Evolutionary conservation across 1,140 invertebrate genomes (phyloP).

Genomic region (Orussus abietinus): DNA sequence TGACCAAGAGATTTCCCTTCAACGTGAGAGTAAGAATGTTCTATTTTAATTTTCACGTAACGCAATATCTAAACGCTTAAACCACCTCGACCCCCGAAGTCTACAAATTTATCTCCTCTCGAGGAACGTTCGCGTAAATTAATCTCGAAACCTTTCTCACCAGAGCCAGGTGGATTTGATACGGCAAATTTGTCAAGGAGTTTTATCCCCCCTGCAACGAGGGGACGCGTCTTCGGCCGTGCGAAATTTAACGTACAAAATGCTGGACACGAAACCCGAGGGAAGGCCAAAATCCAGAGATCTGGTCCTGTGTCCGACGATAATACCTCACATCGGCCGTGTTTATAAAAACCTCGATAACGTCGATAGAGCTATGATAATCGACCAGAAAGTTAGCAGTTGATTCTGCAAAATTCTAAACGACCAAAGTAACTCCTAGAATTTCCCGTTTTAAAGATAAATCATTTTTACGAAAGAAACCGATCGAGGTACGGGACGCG

Average conservation of each 20-base stretch:
- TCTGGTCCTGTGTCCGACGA: constrained; percentile 35
- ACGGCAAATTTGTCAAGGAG: constrained; percentile 28
- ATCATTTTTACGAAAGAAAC: no score
- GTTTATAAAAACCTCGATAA: constrained; percentile 20
- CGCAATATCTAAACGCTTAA: no score
- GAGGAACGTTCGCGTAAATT: not conserved
- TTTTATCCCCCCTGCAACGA: constrained; percentile 28
- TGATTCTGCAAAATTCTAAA: no score
- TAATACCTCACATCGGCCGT: constrained; percentile 29
- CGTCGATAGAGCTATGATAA: not conserved
- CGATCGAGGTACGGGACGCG: no score
- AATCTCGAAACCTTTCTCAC: constrained; percentile 17
- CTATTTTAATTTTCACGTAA: no score
- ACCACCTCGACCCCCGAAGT: no score
- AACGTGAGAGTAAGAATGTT: constrained; percentile 60
- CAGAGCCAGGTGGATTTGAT: constrained; percentile 14
- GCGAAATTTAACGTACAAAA: constrained; percentile 38
- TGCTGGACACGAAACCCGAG: constrained; percentile 32
- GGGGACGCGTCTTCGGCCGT: constrained; percentile 22
- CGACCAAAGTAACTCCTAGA: no score
- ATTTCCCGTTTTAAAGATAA: no score
- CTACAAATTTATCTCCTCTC: no score
- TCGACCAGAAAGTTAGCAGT: no score
- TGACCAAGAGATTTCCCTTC: constrained; percentile 61
- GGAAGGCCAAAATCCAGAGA: constrained; percentile 35